A percentile compares a stretch with the other conserved stretches of the same genome.
Conservation (phyloP, 1,140 invertebrate genomes). For the Caligus rogercresseyi region DNA sequence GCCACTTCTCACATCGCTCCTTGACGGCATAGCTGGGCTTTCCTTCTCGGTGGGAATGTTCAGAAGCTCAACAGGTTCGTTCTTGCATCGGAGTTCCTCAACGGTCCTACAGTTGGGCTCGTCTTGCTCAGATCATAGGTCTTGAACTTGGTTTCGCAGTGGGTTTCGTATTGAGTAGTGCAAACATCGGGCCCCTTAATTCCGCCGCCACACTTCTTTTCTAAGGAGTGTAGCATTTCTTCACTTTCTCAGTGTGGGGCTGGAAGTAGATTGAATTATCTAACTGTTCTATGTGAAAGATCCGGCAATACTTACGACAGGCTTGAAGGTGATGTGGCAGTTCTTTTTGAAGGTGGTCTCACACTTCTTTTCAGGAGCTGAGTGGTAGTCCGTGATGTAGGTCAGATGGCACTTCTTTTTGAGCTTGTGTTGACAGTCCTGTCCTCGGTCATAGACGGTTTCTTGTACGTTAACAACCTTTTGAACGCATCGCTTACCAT, state of each 20-base stretch:
- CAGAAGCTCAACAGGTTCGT: neutral
- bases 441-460: neutral
- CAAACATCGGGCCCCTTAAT: neutral
- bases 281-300: neutral
- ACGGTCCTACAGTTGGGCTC: neutral
- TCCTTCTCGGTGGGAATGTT: neutral
- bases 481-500: neutral
- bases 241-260: neutral
- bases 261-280: neutral
- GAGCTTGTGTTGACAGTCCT: neutral
- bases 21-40: neutral
- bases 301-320: slow-evolving; percentile 2
- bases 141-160: slow-evolving; percentile 5
- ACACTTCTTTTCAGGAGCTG: slow-evolving; percentile 5
- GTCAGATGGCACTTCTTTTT: slow-evolving; percentile 11
- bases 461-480: neutral
- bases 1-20: neutral
- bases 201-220: neutral
- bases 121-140: neutral
- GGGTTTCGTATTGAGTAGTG: neutral
- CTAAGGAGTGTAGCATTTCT: neutral
- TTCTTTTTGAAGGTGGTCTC: slow-evolving; percentile 14
- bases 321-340: slow-evolving; percentile 5
- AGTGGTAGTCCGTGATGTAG: slow-evolving; percentile 2
- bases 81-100: neutral